phyloP scores from a whole-genome alignment of 2,113 vertebrate genomes.

The Haliaeetus leucogaster region DNA sequence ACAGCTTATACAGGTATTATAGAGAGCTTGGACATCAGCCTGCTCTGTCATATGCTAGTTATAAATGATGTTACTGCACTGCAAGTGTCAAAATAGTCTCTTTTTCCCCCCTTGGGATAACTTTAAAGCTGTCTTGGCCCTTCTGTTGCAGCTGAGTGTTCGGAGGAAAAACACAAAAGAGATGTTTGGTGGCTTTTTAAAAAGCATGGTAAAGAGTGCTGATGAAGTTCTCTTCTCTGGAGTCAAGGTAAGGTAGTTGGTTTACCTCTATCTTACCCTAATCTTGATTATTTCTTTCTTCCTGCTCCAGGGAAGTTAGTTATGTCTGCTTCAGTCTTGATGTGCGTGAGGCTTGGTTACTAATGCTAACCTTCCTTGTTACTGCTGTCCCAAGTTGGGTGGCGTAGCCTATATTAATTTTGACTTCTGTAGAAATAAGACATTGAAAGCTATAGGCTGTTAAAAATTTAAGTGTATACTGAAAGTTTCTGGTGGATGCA shows the following conservation, averaged over 20 bases:
- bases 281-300: not conserved
- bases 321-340: not conserved
- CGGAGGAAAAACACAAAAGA: slow-evolving; percentile 96
- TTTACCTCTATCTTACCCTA: not conserved
- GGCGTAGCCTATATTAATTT: not conserved
- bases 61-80: not conserved
- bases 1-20: not conserved
- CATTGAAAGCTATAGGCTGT: not conserved
- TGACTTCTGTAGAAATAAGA: not conserved
- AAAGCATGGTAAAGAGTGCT: slow-evolving; percentile 92
- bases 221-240: slow-evolving; percentile 96
- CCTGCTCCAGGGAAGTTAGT: not conserved
- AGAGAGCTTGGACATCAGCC: not conserved
- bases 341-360: not conserved
- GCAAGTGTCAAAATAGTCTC: not conserved
- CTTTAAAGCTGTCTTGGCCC: not conserved
- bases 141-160: slow-evolving; percentile 84
- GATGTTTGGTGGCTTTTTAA: slow-evolving; percentile 96
- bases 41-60: not conserved
- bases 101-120: fast-evolving
- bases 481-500: not conserved
- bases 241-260: slow-evolving; percentile 81
- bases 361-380: not conserved
- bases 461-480: not conserved
- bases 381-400: not conserved